Base-by-base conservation (phyloP, 2,113 vertebrate species). In the Pungitius pungitius region DNA sequence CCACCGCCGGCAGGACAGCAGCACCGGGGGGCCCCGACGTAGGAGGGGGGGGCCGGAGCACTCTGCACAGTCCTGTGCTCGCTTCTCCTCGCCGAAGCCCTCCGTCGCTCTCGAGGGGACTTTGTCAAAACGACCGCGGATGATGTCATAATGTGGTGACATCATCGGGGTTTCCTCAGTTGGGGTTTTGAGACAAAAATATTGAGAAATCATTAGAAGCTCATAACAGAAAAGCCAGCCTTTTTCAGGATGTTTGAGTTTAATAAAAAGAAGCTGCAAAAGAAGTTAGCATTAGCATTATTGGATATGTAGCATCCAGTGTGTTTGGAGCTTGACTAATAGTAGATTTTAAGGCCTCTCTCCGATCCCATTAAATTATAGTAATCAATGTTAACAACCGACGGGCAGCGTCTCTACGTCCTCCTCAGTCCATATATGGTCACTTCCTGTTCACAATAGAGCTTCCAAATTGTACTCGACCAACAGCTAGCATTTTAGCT, bases 1-100 rank as follows among this genome's bases (percentile, higher is more conserved):
- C 78, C 72, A 68, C 77, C n/a, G 13, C 67, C 37, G 4, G 33
- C 8, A 26, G 43, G 8, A 64, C 51, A 35, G n/a, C 77, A 47
- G 43, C 60, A 24, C 42, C 60, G 20, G 30, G 15, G 26, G 42
- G 24, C 37, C 39, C 37, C 43, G 5, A 2, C 17, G 39, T 3
- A 55, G 33, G n/a, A 0, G 66, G 6, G 17, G 17, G 63, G 17
- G n/a, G 6, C 42, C 47, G 45, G 49, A 11, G 49, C 35, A 37
- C 5, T 52, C 27, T 17, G 33, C 1, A 35, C 33, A 0, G 2
- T 7, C 40, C 12, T 10, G 8, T 39, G 37, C 37, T 43, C 2
- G 35, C 7, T 72, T 20, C 14, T 15, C 2, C 15, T 9, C 6
- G 8, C 14, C 52, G 3, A 55, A 40, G 35, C 42, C 37, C 14